These are phyloP conservation scores for Pteronotus mesoamericanus DNA, from an alignment of 2,797 vertebrate species.

Conservation along the genomic window DNA sequence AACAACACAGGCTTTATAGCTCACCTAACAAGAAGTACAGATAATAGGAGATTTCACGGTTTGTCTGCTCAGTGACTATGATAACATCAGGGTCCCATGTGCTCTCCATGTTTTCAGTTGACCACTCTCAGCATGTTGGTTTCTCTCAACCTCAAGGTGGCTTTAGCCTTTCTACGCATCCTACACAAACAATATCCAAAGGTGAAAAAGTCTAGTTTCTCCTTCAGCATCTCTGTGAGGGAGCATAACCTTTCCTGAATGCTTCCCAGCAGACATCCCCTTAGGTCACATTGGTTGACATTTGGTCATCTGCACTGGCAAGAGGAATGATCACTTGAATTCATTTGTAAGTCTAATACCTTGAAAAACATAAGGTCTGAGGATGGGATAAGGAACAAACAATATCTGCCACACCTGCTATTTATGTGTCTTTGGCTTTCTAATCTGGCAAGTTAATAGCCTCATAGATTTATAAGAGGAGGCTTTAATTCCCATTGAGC, in stretches of 20 bases:
- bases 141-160: neutral
- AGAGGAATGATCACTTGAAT: slow-evolving; percentile 7
- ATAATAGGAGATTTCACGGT: neutral
- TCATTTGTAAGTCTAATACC: neutral
- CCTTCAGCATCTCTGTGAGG: neutral
- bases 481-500: neutral
- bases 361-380: neutral
- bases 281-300: neutral
- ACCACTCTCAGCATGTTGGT: neutral
- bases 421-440: neutral
- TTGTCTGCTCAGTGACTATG: neutral
- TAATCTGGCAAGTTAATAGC: neutral
- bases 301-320: neutral
- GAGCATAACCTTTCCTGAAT: neutral
- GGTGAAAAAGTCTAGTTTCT: neutral
- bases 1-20: neutral
- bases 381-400: neutral
- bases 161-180: neutral
- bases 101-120: neutral
- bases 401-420: neutral
- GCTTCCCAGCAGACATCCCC: neutral
- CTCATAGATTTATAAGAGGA: slow-evolving; percentile 13
- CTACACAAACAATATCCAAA: neutral
- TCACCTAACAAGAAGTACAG: neutral
- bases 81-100: neutral